Conservation (phyloP, 2,797 vertebrate genomes). For the Diceros bicornis region DNA sequence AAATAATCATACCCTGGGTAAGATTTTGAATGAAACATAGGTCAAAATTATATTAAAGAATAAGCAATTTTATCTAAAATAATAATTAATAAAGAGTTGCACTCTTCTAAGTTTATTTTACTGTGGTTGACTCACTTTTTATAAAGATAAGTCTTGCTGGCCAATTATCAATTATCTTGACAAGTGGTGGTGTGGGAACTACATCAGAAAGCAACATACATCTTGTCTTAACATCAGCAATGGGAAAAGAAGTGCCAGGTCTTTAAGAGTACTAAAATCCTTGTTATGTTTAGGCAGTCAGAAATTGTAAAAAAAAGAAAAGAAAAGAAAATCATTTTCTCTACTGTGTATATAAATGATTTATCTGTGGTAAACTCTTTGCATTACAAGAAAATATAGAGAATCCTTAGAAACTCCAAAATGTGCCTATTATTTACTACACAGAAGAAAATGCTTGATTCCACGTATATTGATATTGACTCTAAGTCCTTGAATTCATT, state of each 20-base stretch:
- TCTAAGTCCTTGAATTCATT: background rate
- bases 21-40: background rate
- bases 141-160: slow-evolving; percentile 57
- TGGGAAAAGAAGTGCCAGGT: slow-evolving; percentile 39
- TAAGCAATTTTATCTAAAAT: background rate
- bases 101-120: background rate
- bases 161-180: slow-evolving; percentile 1
- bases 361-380: background rate
- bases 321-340: background rate
- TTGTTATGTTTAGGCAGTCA: background rate
- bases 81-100: background rate
- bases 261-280: background rate
- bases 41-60: background rate
- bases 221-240: background rate
- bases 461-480: background rate
- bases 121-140: background rate
- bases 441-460: background rate
- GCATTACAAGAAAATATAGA: background rate
- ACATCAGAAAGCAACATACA: background rate
- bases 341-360: background rate
- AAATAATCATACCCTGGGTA: background rate
- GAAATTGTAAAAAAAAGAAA: background rate
- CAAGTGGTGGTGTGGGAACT: slow-evolving; percentile 16
- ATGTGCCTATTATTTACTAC: background rate
- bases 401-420: background rate